Evolutionary conservation across 2,113 vertebrate genomes (phyloP), one percentile per base, ranked within the genome.

Genomic region (Gadus macrocephalus): DNA sequence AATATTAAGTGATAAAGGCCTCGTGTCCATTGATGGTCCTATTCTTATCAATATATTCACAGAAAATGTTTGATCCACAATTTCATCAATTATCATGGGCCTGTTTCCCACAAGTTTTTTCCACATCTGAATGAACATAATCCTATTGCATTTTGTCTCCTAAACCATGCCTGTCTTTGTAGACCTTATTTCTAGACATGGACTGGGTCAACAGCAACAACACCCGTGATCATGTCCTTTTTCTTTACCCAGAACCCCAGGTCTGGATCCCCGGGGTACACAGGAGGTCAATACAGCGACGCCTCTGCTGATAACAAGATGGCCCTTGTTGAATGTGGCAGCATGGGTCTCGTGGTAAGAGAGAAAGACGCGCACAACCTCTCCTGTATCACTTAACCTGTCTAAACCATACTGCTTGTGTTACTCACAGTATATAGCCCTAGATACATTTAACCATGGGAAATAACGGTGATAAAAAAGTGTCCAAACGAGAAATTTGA

Each of bases 301-400:
- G 62, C 80, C 69, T 80, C 60, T 28, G 73, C 82, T 68, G 91
- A 92, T 11, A 92, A 88, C 85, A 96, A 95, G 92, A 85, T 92
- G 74, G 66, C 91, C 66, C 87, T 93, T 25, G 91, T 88, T 14
- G 93, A 95, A 16, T 92, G 94, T 62, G 90, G 88, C 75, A 92
- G 82, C 27, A 79, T 87, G 27, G 88, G 72, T 63, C 62, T 85
- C 66, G 85, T 75, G 94, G 96, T 99, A 90, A 91, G 92, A 73
- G 4, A 63, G n/a, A 60, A 19, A 1, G 42, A 49, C 42, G 42
- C 42, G 42, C 12, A 49, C 42, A 49, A 14, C 6, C 42, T 49
- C 42, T 49, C 42, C 42, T 49, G 12, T 14, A 49, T 49, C 42
- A 49, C 8, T 9, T 49, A 11, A 49, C 55, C 55, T 59, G 16